These are phyloP conservation scores for Notarius quadriscutis DNA, from an alignment of 2,113 vertebrate species.

Conservation along the genomic window DNA sequence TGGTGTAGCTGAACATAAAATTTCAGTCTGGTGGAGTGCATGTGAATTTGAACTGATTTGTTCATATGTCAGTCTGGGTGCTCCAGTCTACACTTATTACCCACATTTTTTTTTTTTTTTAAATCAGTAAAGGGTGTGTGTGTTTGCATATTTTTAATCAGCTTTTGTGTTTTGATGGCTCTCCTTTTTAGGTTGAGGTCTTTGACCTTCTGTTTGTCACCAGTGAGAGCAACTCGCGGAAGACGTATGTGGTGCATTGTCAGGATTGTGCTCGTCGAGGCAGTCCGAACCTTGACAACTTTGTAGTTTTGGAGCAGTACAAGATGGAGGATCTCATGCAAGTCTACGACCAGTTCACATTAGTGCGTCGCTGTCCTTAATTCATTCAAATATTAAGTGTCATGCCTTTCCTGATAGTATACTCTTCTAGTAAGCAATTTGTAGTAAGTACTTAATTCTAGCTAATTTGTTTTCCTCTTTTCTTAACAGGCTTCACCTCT, in stretches of 20 bases:
- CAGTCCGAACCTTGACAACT: conserved; percentile 89
- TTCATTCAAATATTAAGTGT: background rate
- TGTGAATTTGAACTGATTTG: background rate
- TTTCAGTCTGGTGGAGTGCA: background rate
- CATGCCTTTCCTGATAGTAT: background rate
- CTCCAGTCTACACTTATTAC: background rate
- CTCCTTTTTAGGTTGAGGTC: conserved; percentile 87
- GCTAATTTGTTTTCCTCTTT: background rate
- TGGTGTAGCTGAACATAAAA: background rate
- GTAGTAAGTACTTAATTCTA: background rate
- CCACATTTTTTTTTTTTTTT: background rate
- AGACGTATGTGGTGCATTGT: conserved; percentile 94
- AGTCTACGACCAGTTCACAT: conserved; percentile 98
- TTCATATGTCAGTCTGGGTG: background rate
- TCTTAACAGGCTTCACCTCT: conserved; percentile 87
- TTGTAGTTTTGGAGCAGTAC: conserved; percentile 98
- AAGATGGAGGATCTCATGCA: conserved; percentile 96
- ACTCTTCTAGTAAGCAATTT: background rate
- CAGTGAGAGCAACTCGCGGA: conserved; percentile 91
- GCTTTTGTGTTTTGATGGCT: conserved; percentile 26
- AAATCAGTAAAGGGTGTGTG: too few species aligned
- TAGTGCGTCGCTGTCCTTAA: conserved; percentile 78
- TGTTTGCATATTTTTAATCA: background rate
- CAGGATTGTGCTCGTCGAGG: conserved; percentile 96
- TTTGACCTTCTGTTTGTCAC: conserved; percentile 98